Evolutionary conservation across 2,888 invertebrate genomes (phyloP).

Genomic region (Caenorhabditis becei): DNA sequence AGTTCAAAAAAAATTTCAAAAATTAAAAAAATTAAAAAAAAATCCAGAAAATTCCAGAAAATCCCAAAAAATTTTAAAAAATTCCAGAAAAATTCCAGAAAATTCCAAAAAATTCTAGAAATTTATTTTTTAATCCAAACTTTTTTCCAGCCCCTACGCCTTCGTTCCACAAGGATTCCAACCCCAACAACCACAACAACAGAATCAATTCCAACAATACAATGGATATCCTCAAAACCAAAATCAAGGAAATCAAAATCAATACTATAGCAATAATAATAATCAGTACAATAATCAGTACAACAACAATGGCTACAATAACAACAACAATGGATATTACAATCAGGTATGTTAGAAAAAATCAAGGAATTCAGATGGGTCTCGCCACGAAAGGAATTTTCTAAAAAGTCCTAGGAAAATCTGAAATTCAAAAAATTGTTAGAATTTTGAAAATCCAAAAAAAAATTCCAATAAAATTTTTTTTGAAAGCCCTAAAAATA

Average conservation of each 20-base stretch:
- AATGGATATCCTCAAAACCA: constrained; percentile 61
- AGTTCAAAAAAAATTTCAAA: too few relatives aligned
- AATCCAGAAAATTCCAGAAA: too few relatives aligned
- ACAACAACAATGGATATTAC: constrained; percentile 38
- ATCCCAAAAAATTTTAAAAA: too few relatives aligned
- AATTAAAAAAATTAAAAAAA: too few relatives aligned
- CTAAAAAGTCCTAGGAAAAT: too few relatives aligned
- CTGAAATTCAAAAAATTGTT: too few relatives aligned
- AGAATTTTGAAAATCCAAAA: too few relatives aligned
- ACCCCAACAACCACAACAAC: constrained; percentile 30
- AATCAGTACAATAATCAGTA: constrained; percentile 27
- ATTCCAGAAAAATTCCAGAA: background rate
- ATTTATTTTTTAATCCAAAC: background rate
- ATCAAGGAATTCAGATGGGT: too few relatives aligned
- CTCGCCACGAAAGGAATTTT: too few relatives aligned
- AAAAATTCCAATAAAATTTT: too few relatives aligned
- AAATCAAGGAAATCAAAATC: constrained; percentile 30
- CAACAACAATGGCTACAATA: too few relatives aligned
- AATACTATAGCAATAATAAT: constrained; percentile 4
- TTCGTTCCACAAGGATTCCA: constrained; percentile 56
- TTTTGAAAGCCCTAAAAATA: too few relatives aligned
- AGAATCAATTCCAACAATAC: constrained; percentile 45
- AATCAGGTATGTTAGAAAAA: constrained; percentile 31
- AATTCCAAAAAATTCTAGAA: background rate
- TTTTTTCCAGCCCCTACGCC: constrained; percentile 60